phyloP scores from a whole-genome alignment of 2,888 invertebrate genomes.

The Melanostoma scalare region DNA sequence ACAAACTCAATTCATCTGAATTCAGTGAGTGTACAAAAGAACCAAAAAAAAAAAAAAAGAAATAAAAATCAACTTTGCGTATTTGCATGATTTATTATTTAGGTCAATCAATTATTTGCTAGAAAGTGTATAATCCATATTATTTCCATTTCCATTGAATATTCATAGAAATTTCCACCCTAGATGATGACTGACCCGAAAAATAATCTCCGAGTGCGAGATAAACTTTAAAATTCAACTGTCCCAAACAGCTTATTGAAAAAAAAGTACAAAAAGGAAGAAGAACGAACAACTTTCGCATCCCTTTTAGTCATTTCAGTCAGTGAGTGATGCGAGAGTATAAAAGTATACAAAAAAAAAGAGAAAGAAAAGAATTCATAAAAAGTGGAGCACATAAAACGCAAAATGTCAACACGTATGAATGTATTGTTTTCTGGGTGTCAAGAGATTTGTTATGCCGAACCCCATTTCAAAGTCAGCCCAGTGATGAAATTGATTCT shows the following conservation, averaged over 20 bases:
- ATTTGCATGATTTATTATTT: constrained; percentile 40
- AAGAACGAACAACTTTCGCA: background rate
- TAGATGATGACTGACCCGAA: constrained; percentile 39
- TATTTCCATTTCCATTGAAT: constrained; percentile 55
- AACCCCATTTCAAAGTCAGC: constrained; percentile 11
- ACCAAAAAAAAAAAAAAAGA: background rate
- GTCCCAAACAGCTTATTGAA: background rate
- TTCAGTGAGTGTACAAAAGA: background rate
- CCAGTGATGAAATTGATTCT: constrained; percentile 2
- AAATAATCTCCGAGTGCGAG: constrained; percentile 28
- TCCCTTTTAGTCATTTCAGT: no score
- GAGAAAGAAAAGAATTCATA: background rate
- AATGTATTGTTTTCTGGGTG: constrained; percentile 10
- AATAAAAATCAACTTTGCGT: background rate
- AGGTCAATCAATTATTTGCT: constrained; percentile 53
- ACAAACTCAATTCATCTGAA: no score
- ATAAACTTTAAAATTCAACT: constrained; percentile 25
- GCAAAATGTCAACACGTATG: constrained; percentile 19
- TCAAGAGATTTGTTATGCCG: constrained; percentile 2
- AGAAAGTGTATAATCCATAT: constrained; percentile 9
- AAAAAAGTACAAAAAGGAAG: background rate
- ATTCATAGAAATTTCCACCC: constrained; percentile 60
- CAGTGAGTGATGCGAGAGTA: no score
- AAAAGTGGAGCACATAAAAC: constrained; percentile 27
- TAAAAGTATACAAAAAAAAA: background rate